A percentile compares a stretch with the other conserved stretches of the same genome.
phyloP scores from a whole-genome alignment of 2,888 invertebrate genomes.

The Sylvicola cinctus region DNA sequence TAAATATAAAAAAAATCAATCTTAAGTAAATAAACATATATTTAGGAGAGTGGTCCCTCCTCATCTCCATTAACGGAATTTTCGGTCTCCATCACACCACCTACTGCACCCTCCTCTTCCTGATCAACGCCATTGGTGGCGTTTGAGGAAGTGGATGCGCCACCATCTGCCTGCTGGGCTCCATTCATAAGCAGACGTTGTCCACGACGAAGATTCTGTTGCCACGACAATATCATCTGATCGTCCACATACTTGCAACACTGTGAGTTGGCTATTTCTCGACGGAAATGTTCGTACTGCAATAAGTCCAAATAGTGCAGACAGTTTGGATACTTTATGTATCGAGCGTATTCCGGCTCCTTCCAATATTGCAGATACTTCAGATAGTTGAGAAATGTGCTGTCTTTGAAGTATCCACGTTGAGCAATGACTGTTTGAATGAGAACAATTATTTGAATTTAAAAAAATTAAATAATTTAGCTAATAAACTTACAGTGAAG shows the following conservation, averaged over 20 bases:
- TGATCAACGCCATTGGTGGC: no score
- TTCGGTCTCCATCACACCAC: no score
- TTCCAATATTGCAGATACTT: conserved; percentile 96
- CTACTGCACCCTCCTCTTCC: no score
- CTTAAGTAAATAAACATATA: no score
- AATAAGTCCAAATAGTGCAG: conserved; percentile 86
- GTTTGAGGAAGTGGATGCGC: no score
- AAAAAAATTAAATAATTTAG: not conserved
- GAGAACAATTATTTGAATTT: not conserved
- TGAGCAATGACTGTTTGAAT: conserved; percentile 83
- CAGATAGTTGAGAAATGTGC: conserved; percentile 85
- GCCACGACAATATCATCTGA: conserved; percentile 94
- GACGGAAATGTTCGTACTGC: conserved; percentile 91
- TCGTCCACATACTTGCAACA: conserved; percentile 97
- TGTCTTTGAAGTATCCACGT: conserved; percentile 89
- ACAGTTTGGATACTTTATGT: conserved; percentile 95
- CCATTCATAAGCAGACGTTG: no score
- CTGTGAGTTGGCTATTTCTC: conserved; percentile 87
- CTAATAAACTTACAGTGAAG: conserved; percentile 70
- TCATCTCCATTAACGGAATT: no score
- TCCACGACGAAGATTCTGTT: conserved; percentile 78
- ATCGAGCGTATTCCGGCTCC: conserved; percentile 92
- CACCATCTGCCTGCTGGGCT: no score
- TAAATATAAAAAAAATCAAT: no score
- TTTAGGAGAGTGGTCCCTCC: no score